phyloP scores from a whole-genome alignment of 2,888 invertebrate genomes.

The Eudemis profundana region DNA sequence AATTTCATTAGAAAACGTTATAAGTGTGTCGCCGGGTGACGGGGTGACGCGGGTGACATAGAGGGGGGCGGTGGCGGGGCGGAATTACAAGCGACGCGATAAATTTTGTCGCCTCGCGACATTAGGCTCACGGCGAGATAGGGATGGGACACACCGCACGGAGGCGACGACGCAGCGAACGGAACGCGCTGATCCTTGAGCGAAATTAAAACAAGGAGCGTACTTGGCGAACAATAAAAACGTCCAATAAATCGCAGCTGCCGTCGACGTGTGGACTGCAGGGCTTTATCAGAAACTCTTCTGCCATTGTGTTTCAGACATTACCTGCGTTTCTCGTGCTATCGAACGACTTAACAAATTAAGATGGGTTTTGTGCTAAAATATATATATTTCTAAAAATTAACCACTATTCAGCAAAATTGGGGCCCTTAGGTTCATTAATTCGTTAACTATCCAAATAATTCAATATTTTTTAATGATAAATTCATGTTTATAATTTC shows the following conservation, averaged over 20 bases:
- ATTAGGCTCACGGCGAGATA: slow-evolving; percentile 75
- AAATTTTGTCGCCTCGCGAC: slow-evolving; percentile 82
- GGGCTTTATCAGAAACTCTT: slow-evolving; percentile 67
- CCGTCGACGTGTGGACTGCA: slow-evolving; percentile 69
- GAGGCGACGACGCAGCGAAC: slow-evolving; percentile 55
- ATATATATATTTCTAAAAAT: background rate
- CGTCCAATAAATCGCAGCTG: slow-evolving; percentile 75
- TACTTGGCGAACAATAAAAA: slow-evolving; percentile 78
- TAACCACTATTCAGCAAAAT: too few relatives aligned
- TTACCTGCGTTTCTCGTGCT: slow-evolving; percentile 49
- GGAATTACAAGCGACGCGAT: slow-evolving; percentile 82
- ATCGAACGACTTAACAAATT: background rate
- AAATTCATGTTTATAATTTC: background rate
- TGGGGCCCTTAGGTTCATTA: too few relatives aligned
- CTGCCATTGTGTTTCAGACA: slow-evolving; percentile 68
- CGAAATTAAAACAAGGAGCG: slow-evolving; percentile 81
- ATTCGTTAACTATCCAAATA: too few relatives aligned
- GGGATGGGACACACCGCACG: slow-evolving; percentile 56
- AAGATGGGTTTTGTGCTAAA: background rate
- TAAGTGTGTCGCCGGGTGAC: slow-evolving; percentile 80
- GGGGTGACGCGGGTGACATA: slow-evolving; percentile 71
- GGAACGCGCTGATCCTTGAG: slow-evolving; percentile 73
- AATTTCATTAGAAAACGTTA: slow-evolving; percentile 85
- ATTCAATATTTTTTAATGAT: background rate
- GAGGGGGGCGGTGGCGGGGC: slow-evolving; percentile 65